Conservation (phyloP, 1,140 invertebrate genomes). For the Pogonus chalceus region DNA sequence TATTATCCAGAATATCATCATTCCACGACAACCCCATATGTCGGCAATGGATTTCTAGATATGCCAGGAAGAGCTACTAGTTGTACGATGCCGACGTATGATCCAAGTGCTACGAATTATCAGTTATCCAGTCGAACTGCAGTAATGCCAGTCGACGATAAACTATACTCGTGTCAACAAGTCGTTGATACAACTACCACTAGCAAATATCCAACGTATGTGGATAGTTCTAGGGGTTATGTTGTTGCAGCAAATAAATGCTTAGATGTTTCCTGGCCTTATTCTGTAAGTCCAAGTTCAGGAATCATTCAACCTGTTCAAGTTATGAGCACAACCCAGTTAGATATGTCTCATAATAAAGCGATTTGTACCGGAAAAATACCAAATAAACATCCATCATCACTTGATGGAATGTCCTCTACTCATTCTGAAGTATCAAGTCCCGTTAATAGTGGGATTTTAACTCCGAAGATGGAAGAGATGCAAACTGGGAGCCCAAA, state of each 20-base stretch:
- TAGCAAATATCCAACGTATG: conserved; percentile 36
- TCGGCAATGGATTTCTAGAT: conserved; percentile 71
- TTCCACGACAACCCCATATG: conserved; percentile 47
- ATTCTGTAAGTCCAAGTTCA: conserved; percentile 38
- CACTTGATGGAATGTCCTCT: conserved; percentile 40
- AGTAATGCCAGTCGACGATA: conserved; percentile 44
- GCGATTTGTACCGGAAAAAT: conserved; percentile 36
- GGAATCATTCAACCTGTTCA: conserved; percentile 40
- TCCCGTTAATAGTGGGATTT: conserved; percentile 42
- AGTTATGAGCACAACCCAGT: conserved; percentile 35
- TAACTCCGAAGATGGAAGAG: conserved; percentile 55
- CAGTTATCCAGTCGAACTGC: conserved; percentile 36
- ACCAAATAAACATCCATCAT: conserved; percentile 44
- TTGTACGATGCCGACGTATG: conserved; percentile 39
- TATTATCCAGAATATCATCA: conserved; percentile 73
- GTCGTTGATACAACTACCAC: conserved; percentile 36
- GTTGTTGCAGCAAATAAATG: conserved; percentile 38
- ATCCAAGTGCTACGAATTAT: conserved; percentile 39
- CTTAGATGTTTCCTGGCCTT: conserved; percentile 35
- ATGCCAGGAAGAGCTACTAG: conserved; percentile 42
- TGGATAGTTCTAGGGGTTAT: conserved; percentile 42
- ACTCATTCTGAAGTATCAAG: conserved; percentile 46
- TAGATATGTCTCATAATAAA: conserved; percentile 27
- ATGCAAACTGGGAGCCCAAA: conserved; percentile 35
- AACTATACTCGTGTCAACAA: conserved; percentile 52